Percentiles rank a stretch among this genome's conserved stretches.
phyloP scores from a whole-genome alignment of 2,113 vertebrate species.

The Gobiocypris rarus region DNA sequence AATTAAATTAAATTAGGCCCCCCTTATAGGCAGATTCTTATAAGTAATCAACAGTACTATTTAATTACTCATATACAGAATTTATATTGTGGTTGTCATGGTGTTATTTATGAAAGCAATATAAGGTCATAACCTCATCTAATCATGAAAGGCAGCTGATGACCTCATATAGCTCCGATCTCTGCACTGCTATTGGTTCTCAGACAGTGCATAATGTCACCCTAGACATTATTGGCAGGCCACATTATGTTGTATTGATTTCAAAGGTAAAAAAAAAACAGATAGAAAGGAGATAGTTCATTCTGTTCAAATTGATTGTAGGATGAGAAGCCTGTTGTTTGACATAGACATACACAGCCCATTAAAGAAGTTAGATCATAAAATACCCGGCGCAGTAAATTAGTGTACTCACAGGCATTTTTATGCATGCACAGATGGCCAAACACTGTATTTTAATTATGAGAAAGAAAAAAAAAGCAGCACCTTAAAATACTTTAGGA shows the following conservation, averaged over 20 bases:
- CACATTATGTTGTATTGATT: not conserved
- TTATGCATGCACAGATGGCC: conserved; percentile 70
- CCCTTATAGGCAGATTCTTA: not conserved
- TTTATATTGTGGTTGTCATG: not conserved
- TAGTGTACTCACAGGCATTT: conserved; percentile 57
- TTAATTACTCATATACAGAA: not conserved
- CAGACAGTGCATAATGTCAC: not conserved
- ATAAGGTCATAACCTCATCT: not conserved
- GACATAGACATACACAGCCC: conserved; percentile 40
- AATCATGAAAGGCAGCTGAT: not conserved
- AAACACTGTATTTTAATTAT: conserved; percentile 66
- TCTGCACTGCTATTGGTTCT: not conserved
- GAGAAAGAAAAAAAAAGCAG: conserved; percentile 52
- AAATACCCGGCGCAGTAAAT: conserved; percentile 56
- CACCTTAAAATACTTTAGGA: conserved; percentile 53
- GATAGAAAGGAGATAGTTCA: not conserved
- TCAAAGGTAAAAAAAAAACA: not conserved
- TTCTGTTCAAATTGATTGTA: not conserved
- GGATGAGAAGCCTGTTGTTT: conserved; percentile 45
- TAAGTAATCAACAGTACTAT: not conserved
- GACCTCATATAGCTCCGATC: conserved; percentile 5
- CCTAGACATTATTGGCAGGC: not conserved
- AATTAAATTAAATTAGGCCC: not conserved
- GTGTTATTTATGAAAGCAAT: conserved; percentile 14
- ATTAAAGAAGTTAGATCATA: conserved; percentile 56